Evolutionary conservation across 1,140 invertebrate genomes (phyloP), one percentile per base, ranked within the genome.

Genomic region (Kradibia gibbosae): DNA sequence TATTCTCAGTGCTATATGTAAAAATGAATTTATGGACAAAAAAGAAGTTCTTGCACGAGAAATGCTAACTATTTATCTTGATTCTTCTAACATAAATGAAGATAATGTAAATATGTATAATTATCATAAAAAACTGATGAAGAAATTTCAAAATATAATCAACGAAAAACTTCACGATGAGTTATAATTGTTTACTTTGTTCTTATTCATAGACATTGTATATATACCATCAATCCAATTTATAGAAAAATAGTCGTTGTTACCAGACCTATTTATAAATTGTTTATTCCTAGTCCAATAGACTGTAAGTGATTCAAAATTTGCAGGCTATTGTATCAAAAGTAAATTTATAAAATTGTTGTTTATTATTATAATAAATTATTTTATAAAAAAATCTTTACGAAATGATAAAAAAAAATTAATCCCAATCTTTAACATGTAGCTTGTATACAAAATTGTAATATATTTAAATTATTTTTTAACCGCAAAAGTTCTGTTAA

Each of bases 121-220:
- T 17, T 22, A 88, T 71, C 83, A 88, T 17, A 57, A 85, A 74
- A 36, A 84, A 17, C 17, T 88, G 17, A 76, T 88, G 10, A 70
- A 86, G 22, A 86, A 73, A 82, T 57, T 86, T 17, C 73, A 84
- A 42, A 86, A 70, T 80, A 78, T 87, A 50, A 82, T 82, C 76
- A 50, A 84, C 42, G 82, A 84, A 25, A 75, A 85, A 36, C 50
- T 82, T 25, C 89, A 86, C 11, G 89, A 91, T 72, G 90, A 91
- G 82, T 78, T 91, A 62, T 90, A 86, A 84, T 78, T 80, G 34
- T 77, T 74, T 20, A 62, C 48, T 15, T n/a, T 60, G 11, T 75
- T 22, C n/a, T 72, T 72, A 57, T n/a, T 55, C 60, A 81, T 72
- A 77, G 42, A 25, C 74, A 77, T 60, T 77, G 65, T 70, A 72